Percentiles rank a stretch among this genome's conserved stretches.
Evolutionary conservation across 2,113 vertebrate species (phyloP).

Genomic region (Silurus meridionalis): DNA sequence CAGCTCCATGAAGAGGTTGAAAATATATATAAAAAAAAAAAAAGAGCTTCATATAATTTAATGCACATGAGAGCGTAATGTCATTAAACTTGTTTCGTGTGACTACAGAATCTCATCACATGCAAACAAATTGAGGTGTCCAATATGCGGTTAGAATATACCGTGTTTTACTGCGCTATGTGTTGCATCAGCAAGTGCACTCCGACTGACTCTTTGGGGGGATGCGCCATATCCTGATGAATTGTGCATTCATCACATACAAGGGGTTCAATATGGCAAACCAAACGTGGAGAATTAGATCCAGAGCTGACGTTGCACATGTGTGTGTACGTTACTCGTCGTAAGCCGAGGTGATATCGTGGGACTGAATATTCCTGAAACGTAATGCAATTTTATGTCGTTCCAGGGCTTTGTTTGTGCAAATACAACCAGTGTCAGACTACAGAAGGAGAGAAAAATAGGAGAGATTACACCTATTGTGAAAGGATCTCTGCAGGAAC

Average conservation of each 20-base stretch:
- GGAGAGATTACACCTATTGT: slow-evolving; percentile 22
- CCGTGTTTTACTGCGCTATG: not conserved
- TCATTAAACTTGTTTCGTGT: slow-evolving; percentile 7
- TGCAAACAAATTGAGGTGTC: slow-evolving; percentile 25
- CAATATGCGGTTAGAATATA: slow-evolving; percentile 14
- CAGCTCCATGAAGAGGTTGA: not conserved
- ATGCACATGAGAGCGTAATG: slow-evolving; percentile 14
- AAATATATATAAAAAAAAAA: slow-evolving; percentile 18
- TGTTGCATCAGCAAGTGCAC: not conserved
- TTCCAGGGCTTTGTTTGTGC: slow-evolving; percentile 29
- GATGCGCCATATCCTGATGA: slow-evolving; percentile 24
- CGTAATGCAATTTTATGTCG: slow-evolving; percentile 33
- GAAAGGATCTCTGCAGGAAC: slow-evolving; percentile 23
- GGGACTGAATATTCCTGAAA: slow-evolving; percentile 32
- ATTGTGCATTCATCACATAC: slow-evolving; percentile 3
- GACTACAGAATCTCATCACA: slow-evolving; percentile 30
- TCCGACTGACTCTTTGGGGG: slow-evolving; percentile 6
- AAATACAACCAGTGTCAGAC: slow-evolving; percentile 6
- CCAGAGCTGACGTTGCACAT: slow-evolving; percentile 22
- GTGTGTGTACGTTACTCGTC: slow-evolving; percentile 31
- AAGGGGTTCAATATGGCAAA: slow-evolving; percentile 28
- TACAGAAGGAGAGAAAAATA: slow-evolving; percentile 20
- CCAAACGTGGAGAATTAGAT: slow-evolving; percentile 19
- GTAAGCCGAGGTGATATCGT: not conserved
- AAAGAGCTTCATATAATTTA: slow-evolving; percentile 17